Percentiles rank a stretch among this genome's conserved stretches.
Evolutionary conservation across 2,888 invertebrate species (phyloP).

Genomic region (Campoletis raptor): DNA sequence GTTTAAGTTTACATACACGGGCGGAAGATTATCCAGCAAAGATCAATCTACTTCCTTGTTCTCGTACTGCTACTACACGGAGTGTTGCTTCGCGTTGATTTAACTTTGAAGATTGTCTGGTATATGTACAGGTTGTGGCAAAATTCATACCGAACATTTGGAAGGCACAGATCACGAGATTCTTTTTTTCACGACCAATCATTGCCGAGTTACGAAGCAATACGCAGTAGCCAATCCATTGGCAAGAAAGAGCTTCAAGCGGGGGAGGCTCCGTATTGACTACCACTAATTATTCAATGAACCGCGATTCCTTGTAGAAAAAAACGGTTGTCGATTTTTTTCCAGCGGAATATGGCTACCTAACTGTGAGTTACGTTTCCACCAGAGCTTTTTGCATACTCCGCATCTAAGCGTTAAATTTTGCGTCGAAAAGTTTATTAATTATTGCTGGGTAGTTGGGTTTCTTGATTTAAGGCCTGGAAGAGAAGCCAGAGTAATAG

Average conservation of each 20-base stretch:
- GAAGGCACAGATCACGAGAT: neutral
- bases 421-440: slow-evolving; percentile 40
- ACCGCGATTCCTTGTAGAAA: neutral
- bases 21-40: neutral
- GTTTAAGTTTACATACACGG: slow-evolving; percentile 4
- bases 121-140: neutral
- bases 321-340: neutral
- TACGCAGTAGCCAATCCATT: neutral
- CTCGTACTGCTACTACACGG: neutral
- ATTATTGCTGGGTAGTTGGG: slow-evolving; percentile 20
- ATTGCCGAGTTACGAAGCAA: too few species aligned
- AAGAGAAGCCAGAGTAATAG: neutral
- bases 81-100: neutral
- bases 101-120: neutral
- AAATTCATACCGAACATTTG: neutral
- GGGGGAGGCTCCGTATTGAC: neutral
- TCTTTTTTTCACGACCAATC: too few species aligned
- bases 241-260: neutral
- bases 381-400: neutral
- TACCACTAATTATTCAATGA: neutral
- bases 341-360: neutral
- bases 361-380: neutral
- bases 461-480: neutral
- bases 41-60: slow-evolving; percentile 12
- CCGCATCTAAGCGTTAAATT: slow-evolving; percentile 1